phyloP scores from a whole-genome alignment of 2,888 invertebrate species.

The Hirudinaria manillensis region DNA sequence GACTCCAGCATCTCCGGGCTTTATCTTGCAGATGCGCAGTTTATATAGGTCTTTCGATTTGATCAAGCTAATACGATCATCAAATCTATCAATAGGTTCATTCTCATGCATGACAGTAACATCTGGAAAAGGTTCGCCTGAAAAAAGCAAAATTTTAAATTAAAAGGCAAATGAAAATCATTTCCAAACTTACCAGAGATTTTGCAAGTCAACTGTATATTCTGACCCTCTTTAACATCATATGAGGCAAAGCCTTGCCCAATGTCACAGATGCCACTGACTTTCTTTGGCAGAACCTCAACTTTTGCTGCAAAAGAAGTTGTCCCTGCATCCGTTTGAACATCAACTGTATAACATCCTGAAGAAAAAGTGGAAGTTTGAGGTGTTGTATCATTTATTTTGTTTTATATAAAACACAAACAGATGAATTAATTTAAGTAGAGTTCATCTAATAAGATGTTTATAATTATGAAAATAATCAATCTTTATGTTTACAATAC shows the following conservation, averaged over 20 bases:
- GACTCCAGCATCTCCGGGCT: slow-evolving; percentile 42
- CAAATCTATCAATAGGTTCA: neutral
- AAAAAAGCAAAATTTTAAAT: neutral
- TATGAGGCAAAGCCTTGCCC: too few relatives aligned
- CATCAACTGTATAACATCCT: neutral
- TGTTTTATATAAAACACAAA: too few relatives aligned
- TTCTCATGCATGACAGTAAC: neutral
- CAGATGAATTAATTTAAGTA: too few relatives aligned
- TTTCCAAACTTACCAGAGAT: slow-evolving; percentile 29
- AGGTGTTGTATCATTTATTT: too few relatives aligned
- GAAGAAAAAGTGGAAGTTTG: neutral
- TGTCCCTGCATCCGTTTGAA: neutral
- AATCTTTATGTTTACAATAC: too few relatives aligned
- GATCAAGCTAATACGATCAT: neutral
- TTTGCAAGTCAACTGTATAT: slow-evolving; percentile 29
- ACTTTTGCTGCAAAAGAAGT: neutral
- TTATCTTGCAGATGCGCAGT: slow-evolving; percentile 33
- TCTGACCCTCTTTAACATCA: slow-evolving; percentile 5
- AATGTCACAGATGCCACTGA: too few relatives aligned
- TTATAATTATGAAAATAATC: too few relatives aligned
- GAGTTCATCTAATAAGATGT: too few relatives aligned
- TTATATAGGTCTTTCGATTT: neutral
- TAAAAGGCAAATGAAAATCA: neutral
- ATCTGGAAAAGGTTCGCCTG: slow-evolving; percentile 9
- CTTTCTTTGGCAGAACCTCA: neutral